A percentile compares a stretch with the other conserved stretches of the same genome.
Conservation (phyloP, 64 coral and sea anemone genomes). For the Hydrozoanthus tunicans region DNA sequence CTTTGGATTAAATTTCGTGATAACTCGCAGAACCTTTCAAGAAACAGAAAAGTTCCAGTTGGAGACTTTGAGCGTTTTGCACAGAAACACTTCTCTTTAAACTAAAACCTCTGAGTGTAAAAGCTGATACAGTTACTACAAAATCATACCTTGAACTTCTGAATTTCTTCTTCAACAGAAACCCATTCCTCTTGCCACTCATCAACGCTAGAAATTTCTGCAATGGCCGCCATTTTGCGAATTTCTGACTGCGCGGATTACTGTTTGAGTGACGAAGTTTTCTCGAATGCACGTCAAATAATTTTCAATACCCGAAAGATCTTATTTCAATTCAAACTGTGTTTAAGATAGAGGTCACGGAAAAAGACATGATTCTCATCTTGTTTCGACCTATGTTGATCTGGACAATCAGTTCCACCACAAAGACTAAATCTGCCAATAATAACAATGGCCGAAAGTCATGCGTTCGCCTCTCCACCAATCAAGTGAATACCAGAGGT, state of each 20-base stretch:
- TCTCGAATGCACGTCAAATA: background rate
- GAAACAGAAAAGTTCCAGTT: background rate
- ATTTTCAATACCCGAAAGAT: background rate
- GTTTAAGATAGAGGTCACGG: background rate
- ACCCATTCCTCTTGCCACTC: slow-evolving; percentile 91
- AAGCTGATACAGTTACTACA: background rate
- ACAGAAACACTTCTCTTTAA: background rate
- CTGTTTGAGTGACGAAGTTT: background rate
- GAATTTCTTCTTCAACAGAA: slow-evolving; percentile 69
- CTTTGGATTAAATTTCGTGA: too few species aligned
- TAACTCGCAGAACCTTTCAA: too few species aligned
- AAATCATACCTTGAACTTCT: slow-evolving; percentile 78
- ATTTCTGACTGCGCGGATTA: background rate
- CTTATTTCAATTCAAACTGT: background rate
- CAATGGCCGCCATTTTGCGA: slow-evolving; percentile 85
- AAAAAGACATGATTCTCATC: background rate
- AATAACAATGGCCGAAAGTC: background rate
- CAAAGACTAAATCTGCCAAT: background rate
- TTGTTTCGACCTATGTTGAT: background rate
- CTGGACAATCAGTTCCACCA: background rate
- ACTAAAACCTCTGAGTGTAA: background rate
- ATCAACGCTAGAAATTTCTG: slow-evolving; percentile 72
- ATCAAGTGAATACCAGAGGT: background rate
- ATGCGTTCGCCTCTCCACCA: background rate
- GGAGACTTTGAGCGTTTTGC: background rate